Conservation (phyloP, 2,797 vertebrate genomes). For the Tangara arthus region DNA sequence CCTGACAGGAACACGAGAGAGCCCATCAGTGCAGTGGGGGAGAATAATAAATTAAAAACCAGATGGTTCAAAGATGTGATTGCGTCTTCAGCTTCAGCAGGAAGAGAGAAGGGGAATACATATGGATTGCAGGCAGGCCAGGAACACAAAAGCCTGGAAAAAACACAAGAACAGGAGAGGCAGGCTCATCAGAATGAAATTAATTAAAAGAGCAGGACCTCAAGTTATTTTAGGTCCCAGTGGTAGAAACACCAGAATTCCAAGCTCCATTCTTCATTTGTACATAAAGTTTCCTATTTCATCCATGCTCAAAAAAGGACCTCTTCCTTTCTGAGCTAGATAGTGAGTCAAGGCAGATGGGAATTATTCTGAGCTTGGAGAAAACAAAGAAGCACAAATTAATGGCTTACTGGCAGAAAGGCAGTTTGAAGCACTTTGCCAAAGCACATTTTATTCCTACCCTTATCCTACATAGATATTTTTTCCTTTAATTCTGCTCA, state of each 20-base stretch:
- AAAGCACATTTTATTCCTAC: slow-evolving; percentile 54
- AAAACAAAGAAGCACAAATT: slow-evolving; percentile 68
- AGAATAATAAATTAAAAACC: slow-evolving; percentile 65
- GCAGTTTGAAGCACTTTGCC: slow-evolving; percentile 41
- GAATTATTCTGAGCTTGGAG: slow-evolving; percentile 66
- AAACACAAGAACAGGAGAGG: background rate
- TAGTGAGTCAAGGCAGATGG: slow-evolving; percentile 58
- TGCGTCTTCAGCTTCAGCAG: slow-evolving; percentile 42
- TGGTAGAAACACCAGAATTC: slow-evolving; percentile 36
- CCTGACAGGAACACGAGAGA: slow-evolving; percentile 10
- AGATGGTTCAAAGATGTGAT: slow-evolving; percentile 53
- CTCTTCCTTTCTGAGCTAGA: slow-evolving; percentile 45
- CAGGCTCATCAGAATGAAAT: slow-evolving; percentile 46
- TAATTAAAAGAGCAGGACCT: slow-evolving; percentile 70
- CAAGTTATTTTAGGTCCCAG: slow-evolving; percentile 51
- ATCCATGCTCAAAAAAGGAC: slow-evolving; percentile 19
- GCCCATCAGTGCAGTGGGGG: background rate
- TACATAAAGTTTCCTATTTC: background rate
- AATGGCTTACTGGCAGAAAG: slow-evolving; percentile 64
- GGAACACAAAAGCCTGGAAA: slow-evolving; percentile 62
- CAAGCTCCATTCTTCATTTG: slow-evolving; percentile 27
- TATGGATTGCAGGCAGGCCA: slow-evolving; percentile 22
- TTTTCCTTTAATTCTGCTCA: slow-evolving; percentile 3
- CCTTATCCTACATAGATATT: background rate
- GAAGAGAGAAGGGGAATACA: slow-evolving; percentile 26